Base-by-base conservation (phyloP, 2,797 vertebrate genomes). In the Philypnodon macrostomus region DNA sequence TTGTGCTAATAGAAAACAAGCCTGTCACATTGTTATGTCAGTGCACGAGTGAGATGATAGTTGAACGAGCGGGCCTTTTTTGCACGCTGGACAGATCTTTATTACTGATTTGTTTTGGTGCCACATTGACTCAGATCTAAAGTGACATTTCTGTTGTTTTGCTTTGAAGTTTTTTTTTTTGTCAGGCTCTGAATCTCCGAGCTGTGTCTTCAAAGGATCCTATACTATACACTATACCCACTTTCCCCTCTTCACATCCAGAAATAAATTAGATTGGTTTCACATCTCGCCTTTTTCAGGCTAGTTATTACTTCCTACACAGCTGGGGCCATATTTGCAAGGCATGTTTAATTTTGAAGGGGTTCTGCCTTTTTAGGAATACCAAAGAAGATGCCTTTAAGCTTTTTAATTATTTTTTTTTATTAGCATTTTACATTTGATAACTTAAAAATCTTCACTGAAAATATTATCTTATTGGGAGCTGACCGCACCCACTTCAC, bases 261-360 rank as follows among this genome's bases (percentile, higher is more conserved):
- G 38, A 81, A 67, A 71, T 56, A 60, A 81, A 83, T 77, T 58
- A 48, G 46, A 75, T 80, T 78, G 55, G 55, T 64, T 41, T 74
- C 44, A 46, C 45, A 58, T 70, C 40, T 58, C 60, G 35, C 61
- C 58, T n/a, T n/a, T n/a, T n/a, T n/a, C n/a, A n/a, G n/a, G n/a
- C n/a, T 55, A 40, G 55, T 76, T 77, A 75, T 83, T 82, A 58
- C 60, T 63, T 70, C 58, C 39, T 69, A 60, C 63, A 58, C 73
- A 82, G 67, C 80, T 77, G 71, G 36, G 58, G 24, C 47, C 2
- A 0, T 48, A 41, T 58, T 41, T 34, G 58, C 66, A 31, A 38
- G 30, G 19, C 33, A 56, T 16, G 46, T 45, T 26, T 73, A n/a
- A n/a, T n/a, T n/a, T n/a, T n/a, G n/a, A n/a, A n/a, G n/a, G n/a